Evolutionary conservation across 2,888 invertebrate species (phyloP), one percentile per base, ranked within the genome.

Genomic region (Polia nebulosa): DNA sequence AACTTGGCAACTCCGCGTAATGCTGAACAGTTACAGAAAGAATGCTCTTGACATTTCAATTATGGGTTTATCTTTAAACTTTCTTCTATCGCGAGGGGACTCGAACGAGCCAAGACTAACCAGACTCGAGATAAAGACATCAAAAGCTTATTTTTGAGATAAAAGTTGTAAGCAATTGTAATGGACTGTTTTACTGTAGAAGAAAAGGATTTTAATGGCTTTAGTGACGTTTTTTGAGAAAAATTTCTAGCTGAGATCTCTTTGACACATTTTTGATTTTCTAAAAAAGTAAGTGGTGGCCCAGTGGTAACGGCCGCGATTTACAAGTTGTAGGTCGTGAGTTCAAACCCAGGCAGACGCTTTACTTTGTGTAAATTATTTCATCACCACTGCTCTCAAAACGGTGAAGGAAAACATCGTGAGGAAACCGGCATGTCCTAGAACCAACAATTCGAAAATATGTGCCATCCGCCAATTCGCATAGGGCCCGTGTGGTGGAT

Each of bases 1-100:
- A 72, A 72, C 72, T 70, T 61, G 65, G 70, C 76, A 80, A 77
- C 57, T 67, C 69, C 32, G 39, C 71, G 71, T 69, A 70, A 68
- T 66, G 73, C 80, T 61, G 67, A 66, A 68, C 76, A 78, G 83
- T 80, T 76, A 73, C 77, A 85, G 82, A 83, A 87, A 87, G 88
- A 87, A 88, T 92, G 92, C 83, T 89, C 84, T 82, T 92, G 92
- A 92, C 92, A 89, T 91, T 92, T 91, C 92, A 90, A 92, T 92
- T 92, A 92, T 85, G 87, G 87, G 88, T 88, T 90, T 92, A 90
- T 92, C 92, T 91, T 87, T 84, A 85, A 87, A 88, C 82, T 88
- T 85, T 88, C 77, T 84, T 86, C 78, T 82, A 83, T 86, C 79
- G 84, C 62, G 67, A 25, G 72, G 57, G 69, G 67, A 58, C 68